Conservation (phyloP, 2,888 invertebrate species). For the Drosophila fungiperda region DNA sequence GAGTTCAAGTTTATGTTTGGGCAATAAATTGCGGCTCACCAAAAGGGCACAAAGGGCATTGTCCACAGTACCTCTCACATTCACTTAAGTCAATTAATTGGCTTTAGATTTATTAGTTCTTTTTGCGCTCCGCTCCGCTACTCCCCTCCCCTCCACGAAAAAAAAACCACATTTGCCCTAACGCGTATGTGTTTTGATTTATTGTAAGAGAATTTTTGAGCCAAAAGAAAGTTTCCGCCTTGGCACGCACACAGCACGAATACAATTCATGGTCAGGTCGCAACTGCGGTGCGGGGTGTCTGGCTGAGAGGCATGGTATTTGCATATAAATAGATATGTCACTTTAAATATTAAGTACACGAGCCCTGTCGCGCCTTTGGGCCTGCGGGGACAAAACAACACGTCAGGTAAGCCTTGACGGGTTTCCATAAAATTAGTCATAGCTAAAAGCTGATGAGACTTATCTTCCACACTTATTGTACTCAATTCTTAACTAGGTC, state of each 20-base stretch:
- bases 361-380: constrained; percentile 26
- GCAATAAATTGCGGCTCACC: constrained; percentile 64
- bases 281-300: constrained; percentile 3
- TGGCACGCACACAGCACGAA: constrained; percentile 40
- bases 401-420: constrained; percentile 4
- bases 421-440: constrained; percentile 71
- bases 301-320: constrained; percentile 55
- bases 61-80: constrained; percentile 20
- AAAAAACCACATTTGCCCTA: background rate
- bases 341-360: constrained; percentile 68
- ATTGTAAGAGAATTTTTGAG: constrained; percentile 56
- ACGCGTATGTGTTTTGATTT: constrained; percentile 68
- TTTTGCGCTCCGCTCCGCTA: constrained; percentile 24
- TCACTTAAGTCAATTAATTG: constrained; percentile 80
- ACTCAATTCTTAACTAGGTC: constrained; percentile 69
- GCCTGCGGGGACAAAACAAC: constrained; percentile 26
- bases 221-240: constrained; percentile 45
- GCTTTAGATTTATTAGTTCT: constrained; percentile 76
- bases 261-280: constrained; percentile 28
- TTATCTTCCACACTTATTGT: constrained; percentile 48
- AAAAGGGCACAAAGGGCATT: constrained; percentile 36
- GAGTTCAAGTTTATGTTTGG: constrained; percentile 76
- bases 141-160: background rate
- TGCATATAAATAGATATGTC: constrained; percentile 79
- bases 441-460: constrained; percentile 41